phyloP scores from a whole-genome alignment of 2,113 vertebrate species.

The Dicaeum eximium region DNA sequence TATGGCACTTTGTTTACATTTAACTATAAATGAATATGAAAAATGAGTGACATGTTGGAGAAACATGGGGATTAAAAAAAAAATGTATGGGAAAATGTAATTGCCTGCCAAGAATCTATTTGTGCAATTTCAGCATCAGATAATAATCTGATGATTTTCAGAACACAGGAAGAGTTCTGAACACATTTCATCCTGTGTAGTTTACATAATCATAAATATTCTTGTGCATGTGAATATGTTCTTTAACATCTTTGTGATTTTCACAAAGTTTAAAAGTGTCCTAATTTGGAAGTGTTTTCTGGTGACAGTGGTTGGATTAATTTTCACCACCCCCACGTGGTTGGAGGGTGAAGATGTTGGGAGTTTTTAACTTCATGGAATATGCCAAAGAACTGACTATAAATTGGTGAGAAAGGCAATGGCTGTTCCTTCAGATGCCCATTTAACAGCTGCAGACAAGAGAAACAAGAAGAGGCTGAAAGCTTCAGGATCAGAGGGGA shows the following conservation, averaged over 20 bases:
- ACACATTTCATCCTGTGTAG: neutral
- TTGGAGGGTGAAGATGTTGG: neutral
- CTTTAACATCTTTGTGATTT: neutral
- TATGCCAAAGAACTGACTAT: neutral
- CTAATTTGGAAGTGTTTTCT: neutral
- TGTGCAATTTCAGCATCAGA: neutral
- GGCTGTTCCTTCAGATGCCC: neutral
- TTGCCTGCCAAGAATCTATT: neutral
- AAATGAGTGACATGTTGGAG: neutral
- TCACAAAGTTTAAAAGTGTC: neutral
- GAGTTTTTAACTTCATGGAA: neutral
- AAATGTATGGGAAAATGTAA: neutral
- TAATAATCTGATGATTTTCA: slow-evolving; percentile 10
- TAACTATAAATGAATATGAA: slow-evolving; percentile 4
- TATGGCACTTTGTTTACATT: slow-evolving; percentile 14
- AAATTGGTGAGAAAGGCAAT: neutral
- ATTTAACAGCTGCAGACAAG: neutral
- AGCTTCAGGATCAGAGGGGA: neutral
- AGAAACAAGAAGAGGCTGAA: neutral
- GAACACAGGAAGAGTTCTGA: neutral
- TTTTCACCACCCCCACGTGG: neutral
- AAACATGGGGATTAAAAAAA: neutral
- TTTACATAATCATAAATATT: neutral
- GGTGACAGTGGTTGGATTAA: neutral
- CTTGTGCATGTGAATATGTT: neutral